phyloP scores from a whole-genome alignment of 2,113 vertebrate genomes.

The Sylvietta virens region DNA sequence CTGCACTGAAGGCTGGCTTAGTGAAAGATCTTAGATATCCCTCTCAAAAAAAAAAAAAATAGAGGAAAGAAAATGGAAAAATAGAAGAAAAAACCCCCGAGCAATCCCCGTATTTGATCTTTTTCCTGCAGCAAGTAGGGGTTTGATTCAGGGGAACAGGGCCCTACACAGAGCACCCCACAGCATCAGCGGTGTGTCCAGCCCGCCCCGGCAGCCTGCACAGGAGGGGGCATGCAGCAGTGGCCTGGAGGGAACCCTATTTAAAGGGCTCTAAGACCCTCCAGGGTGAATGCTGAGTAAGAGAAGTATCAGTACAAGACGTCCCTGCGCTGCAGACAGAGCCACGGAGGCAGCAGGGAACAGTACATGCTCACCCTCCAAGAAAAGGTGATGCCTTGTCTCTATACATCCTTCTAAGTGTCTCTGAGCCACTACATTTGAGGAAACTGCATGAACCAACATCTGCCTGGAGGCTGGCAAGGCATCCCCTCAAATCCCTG shows the following conservation, averaged over 20 bases:
- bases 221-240: accelerated
- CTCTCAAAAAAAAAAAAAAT: too few relatives aligned
- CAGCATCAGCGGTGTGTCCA: not conserved
- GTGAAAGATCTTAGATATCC: not conserved
- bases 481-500: not conserved
- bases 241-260: not conserved
- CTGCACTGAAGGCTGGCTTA: not conserved
- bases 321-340: not conserved
- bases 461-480: not conserved
- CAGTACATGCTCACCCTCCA: not conserved
- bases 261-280: not conserved
- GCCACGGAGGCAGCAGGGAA: not conserved
- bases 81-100: accelerated
- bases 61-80: not conserved
- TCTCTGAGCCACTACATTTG: not conserved
- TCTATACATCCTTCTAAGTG: not conserved
- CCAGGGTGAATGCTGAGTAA: not conserved
- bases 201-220: not conserved
- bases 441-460: not conserved
- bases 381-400: not conserved
- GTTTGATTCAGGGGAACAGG: not conserved
- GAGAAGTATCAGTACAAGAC: not conserved
- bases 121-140: not conserved
- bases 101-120: not conserved
- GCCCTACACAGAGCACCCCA: not conserved